Evolutionary conservation across 2,113 vertebrate genomes (phyloP), one percentile per base, ranked within the genome.

Genomic region (Narcine bancroftii): DNA sequence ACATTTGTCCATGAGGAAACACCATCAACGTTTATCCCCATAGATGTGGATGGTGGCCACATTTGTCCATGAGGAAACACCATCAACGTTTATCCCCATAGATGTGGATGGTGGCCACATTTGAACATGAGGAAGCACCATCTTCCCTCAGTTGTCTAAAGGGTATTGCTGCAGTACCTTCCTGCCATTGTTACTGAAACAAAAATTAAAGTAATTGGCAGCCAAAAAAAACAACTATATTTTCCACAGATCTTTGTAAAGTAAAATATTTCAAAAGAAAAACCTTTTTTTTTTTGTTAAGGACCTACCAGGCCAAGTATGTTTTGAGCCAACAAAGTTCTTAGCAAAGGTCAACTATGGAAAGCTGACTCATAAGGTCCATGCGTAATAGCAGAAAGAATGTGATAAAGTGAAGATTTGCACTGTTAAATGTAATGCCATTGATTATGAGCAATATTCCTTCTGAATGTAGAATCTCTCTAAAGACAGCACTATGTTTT

Each of bases 381-480:
- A 60, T n/a, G 63, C 45, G 87, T 71, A 42, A 66, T 91, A 91
- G 89, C 36, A 69, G 89, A 91, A 91, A 91, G 89, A 91, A 91
- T 91, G 89, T 91, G 89, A 91, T 71, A 91, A 91, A 91, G 65
- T 91, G 65, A 91, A 33, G 39, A 91, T 91, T 91, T 91, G 89
- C 89, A 91, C 89, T 91, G 89, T 91, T 91, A 69, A 91, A 91
- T 26, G 65, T 91, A 71, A 91, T 69, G 94, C 94, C 93, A 93
- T 93, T 79, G 92, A 94, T 85, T 33, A 19, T 13, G 93, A 93
- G 94, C 94, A 94, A 93, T 53, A 0, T 94, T 93, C 95, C 63
- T 91, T 94, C 95, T 97, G 96, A 97, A 97, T 97, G 97, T 96
- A 96, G 95, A 95, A 93, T 94, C 93, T 95, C 94, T 94, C 92